Conservation (phyloP, 2,888 invertebrate genomes). For the Tetragnatha montana region DNA sequence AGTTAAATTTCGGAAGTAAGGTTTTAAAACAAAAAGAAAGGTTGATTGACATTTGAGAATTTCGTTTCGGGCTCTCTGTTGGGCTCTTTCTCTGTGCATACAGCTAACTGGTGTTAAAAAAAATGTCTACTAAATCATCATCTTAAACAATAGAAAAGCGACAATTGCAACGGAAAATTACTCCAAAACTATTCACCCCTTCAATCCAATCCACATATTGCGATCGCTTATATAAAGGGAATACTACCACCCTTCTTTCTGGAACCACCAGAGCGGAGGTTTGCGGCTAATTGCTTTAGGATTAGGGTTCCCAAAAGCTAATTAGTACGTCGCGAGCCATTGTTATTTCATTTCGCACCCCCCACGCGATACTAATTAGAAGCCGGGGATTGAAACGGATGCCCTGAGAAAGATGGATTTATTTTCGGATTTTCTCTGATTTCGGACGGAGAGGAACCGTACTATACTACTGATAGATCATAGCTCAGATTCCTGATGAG, state of each 20-base stretch:
- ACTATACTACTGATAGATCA: conserved; percentile 30
- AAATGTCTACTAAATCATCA: background rate
- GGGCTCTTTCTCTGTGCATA: too few species aligned
- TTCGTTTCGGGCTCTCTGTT: too few species aligned
- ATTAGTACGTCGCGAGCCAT: conserved; percentile 40
- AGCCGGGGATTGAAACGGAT: conserved; percentile 1
- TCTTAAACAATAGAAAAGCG: conserved; percentile 29
- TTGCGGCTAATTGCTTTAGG: conserved; percentile 65
- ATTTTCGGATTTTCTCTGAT: conserved; percentile 59
- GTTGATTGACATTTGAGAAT: too few species aligned
- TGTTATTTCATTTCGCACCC: conserved; percentile 57
- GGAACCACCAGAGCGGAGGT: background rate
- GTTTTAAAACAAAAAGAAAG: too few species aligned
- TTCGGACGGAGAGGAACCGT: conserved; percentile 28
- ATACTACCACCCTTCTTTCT: conserved; percentile 11
- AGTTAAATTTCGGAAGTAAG: too few species aligned
- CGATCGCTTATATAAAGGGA: background rate
- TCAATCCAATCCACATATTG: conserved; percentile 10
- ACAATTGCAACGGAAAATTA: conserved; percentile 43
- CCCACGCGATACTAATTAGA: conserved; percentile 40
- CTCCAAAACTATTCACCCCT: conserved; percentile 30
- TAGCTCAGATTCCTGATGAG: conserved; percentile 51
- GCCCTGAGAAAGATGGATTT: conserved; percentile 62
- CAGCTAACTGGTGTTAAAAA: too few species aligned
- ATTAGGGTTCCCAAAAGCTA: conserved; percentile 58